A percentile compares a stretch with the other conserved stretches of the same genome.
phyloP scores from a whole-genome alignment of 2,113 vertebrate species.

The Cottus gobio region DNA sequence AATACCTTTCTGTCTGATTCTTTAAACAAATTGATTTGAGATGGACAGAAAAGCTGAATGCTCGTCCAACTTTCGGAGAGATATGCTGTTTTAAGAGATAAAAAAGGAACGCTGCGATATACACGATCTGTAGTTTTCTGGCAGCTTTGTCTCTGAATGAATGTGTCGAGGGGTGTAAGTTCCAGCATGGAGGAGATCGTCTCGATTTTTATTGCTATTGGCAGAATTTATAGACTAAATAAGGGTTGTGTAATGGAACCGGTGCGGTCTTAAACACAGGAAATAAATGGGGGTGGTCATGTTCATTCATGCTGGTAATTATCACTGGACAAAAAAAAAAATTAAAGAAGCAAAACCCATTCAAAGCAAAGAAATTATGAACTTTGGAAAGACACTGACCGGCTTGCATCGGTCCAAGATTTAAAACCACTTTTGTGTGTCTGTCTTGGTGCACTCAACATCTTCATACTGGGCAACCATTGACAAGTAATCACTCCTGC shows the following conservation, averaged over 20 bases:
- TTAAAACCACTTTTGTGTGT: conserved; percentile 32
- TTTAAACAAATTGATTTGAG: conserved; percentile 2
- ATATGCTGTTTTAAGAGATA: conserved; percentile 36
- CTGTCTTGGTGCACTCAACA: conserved; percentile 38
- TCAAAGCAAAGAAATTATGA: conserved; percentile 71
- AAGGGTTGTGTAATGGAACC: conserved; percentile 72
- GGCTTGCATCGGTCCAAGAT: conserved; percentile 39
- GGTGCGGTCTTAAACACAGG: conserved; percentile 56
- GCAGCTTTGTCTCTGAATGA: conserved; percentile 46
- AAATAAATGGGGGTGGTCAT: conserved; percentile 69
- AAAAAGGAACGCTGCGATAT: conserved; percentile 13
- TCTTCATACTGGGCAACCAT: conserved; percentile 52
- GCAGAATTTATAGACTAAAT: conserved; percentile 72
- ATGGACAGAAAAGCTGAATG: background rate
- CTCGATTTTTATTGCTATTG: conserved; percentile 72
- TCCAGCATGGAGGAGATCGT: conserved; percentile 61
- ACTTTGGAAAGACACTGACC: conserved; percentile 60
- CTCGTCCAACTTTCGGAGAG: background rate
- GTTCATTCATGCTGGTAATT: conserved; percentile 73
- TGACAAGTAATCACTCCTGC: conserved; percentile 35
- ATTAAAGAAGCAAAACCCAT: conserved; percentile 36
- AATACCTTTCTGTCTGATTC: background rate
- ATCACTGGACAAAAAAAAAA: conserved; percentile 45
- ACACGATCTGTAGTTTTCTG: conserved; percentile 39
- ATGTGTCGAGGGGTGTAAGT: conserved; percentile 45